These are phyloP conservation scores for Gymnothorax reevesii DNA, from an alignment of 2,797 vertebrate genomes.

Conservation along the genomic window DNA sequence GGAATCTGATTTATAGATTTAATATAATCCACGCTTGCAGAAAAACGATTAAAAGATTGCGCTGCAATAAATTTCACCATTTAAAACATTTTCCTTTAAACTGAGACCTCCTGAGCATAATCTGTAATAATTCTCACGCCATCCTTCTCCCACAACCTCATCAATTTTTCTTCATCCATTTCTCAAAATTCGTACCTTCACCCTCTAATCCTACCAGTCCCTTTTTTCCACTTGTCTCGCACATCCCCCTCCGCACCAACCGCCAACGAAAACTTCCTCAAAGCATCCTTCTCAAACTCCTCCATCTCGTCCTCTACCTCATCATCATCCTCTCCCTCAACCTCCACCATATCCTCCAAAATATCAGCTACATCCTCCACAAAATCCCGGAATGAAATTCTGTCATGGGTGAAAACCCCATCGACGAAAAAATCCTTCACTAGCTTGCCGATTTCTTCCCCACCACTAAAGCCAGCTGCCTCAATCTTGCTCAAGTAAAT, in stretches of 20 bases:
- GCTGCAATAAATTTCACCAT: conserved; percentile 1
- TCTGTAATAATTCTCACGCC: neutral
- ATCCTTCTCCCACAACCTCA: conserved; percentile 8
- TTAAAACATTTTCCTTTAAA: conserved; percentile 1
- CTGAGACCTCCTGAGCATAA: neutral
- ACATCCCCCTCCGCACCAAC: conserved; percentile 43
- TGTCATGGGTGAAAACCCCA: conserved; percentile 80
- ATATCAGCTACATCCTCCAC: conserved; percentile 84
- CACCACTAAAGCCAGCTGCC: conserved; percentile 51
- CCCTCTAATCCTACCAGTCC: conserved; percentile 54
- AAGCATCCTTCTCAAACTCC: conserved; percentile 65
- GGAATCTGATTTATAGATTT: neutral
- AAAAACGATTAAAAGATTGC: conserved; percentile 6
- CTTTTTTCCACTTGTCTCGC: conserved; percentile 59
- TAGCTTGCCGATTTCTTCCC: conserved; percentile 58
- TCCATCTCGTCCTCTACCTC: conserved; percentile 72
- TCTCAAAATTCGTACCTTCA: conserved; percentile 37
- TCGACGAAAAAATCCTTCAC: conserved; percentile 75
- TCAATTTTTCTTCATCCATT: conserved; percentile 30
- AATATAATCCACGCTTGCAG: neutral
- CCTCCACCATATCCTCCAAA: conserved; percentile 81
- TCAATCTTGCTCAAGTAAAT: conserved; percentile 72
- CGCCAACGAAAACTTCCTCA: conserved; percentile 63
- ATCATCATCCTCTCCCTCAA: conserved; percentile 52
- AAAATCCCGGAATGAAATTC: conserved; percentile 82